These are phyloP conservation scores for Hesperia comma DNA, from an alignment of 2,888 invertebrate species.

Conservation along the genomic window DNA sequence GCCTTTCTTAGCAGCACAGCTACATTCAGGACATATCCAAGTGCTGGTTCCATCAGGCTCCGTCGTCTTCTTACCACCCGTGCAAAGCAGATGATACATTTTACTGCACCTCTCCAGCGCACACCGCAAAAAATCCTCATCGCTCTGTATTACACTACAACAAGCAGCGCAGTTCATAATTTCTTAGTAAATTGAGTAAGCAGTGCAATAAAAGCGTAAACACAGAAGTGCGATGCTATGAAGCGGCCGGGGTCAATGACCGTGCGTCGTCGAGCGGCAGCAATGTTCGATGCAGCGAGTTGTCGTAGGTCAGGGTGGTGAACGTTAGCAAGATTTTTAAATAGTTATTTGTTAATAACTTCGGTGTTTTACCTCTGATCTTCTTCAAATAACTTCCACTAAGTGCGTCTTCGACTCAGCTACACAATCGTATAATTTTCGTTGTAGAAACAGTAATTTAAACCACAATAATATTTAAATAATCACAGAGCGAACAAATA, in stretches of 20 bases:
- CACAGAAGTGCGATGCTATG: neutral
- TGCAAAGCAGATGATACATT: neutral
- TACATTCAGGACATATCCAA: slow-evolving; percentile 5
- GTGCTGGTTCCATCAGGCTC: neutral
- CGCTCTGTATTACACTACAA: neutral
- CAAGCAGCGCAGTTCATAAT: neutral
- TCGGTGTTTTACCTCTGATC: neutral
- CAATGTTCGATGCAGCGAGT: neutral
- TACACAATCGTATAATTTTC: neutral
- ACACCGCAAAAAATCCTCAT: neutral
- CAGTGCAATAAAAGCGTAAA: neutral
- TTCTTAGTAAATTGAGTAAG: neutral
- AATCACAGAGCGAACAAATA: slow-evolving; percentile 6
- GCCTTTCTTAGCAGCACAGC: neutral
- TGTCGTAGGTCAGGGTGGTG: slow-evolving; percentile 3
- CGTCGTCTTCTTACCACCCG: neutral
- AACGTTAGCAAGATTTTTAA: slow-evolving; percentile 4
- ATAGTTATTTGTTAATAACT: neutral
- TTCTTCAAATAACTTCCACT: neutral
- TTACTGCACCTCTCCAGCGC: neutral
- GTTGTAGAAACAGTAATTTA: neutral
- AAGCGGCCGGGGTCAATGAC: too few relatives aligned
- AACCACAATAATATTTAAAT: neutral
- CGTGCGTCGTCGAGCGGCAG: too few relatives aligned
- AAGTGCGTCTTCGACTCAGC: neutral